Conservation (phyloP, 2,113 vertebrate genomes). For the Hoplias malabaricus region DNA sequence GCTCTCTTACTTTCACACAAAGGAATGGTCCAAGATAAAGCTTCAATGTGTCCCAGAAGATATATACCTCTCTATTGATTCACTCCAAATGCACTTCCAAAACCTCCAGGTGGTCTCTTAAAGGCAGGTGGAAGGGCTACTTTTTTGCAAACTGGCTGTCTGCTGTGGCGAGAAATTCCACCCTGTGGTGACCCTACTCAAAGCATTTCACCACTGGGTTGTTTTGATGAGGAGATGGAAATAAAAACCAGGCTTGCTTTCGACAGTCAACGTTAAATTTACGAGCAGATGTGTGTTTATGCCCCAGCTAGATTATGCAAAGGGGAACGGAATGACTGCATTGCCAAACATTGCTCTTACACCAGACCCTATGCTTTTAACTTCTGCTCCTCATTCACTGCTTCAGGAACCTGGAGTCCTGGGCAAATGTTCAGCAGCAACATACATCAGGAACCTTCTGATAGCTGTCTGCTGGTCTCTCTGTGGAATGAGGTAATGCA, state of each 20-base stretch:
- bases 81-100: slow-evolving; percentile 5
- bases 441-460: background rate
- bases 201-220: slow-evolving; percentile 26
- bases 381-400: background rate
- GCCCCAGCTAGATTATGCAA: background rate
- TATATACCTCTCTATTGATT: slow-evolving; percentile 1
- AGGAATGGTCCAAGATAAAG: background rate
- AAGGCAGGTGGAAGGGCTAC: slow-evolving; percentile 37
- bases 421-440: background rate
- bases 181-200: background rate
- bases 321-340: slow-evolving; percentile 11
- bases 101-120: slow-evolving; percentile 13
- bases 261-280: slow-evolving; percentile 36
- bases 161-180: background rate
- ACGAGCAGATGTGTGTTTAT: slow-evolving; percentile 51
- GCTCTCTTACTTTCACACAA: background rate
- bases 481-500: background rate
- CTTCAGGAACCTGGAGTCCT: background rate
- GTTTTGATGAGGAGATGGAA: slow-evolving; percentile 48
- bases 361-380: background rate
- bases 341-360: background rate
- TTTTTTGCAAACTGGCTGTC: slow-evolving; percentile 13
- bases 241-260: slow-evolving; percentile 44
- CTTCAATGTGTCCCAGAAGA: slow-evolving; percentile 2
- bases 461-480: background rate